Percentiles rank a stretch among this genome's conserved stretches.
Conservation (phyloP, 1,140 invertebrate species). For the Saxidomus purpurata region DNA sequence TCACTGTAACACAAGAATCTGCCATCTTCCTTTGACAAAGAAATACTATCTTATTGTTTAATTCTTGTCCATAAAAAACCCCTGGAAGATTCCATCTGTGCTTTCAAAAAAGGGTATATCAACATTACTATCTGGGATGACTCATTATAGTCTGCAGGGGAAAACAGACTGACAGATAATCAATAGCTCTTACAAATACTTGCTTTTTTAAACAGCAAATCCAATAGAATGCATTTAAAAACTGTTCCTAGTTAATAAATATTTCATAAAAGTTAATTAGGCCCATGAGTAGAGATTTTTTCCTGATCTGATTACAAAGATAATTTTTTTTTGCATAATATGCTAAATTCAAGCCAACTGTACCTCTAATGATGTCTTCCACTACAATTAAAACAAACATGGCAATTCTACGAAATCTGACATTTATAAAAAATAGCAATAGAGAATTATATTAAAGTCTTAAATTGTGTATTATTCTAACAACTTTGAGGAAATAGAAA, state of each 20-base stretch:
- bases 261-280: conserved; percentile 34
- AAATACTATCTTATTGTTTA: conserved; percentile 32
- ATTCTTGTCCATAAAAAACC: conserved; percentile 12
- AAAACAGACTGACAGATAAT: conserved; percentile 9
- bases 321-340: no score
- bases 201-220: conserved; percentile 27
- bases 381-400: no score
- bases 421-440: no score
- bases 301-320: neutral
- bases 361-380: no score
- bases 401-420: no score
- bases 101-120: conserved; percentile 14
- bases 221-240: conserved; percentile 8
- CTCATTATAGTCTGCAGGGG: conserved; percentile 42
- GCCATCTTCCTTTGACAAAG: conserved; percentile 11
- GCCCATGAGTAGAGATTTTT: neutral
- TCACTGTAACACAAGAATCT: neutral
- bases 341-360: no score
- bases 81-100: conserved; percentile 5
- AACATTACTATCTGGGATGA: conserved; percentile 11
- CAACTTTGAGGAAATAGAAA: no score
- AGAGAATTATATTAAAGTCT: no score
- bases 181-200: conserved; percentile 2
- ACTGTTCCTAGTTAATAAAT: conserved; percentile 13
- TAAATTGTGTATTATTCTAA: no score